Conservation (phyloP, 2,888 invertebrate species). For the Lampropteryx suffumata region DNA sequence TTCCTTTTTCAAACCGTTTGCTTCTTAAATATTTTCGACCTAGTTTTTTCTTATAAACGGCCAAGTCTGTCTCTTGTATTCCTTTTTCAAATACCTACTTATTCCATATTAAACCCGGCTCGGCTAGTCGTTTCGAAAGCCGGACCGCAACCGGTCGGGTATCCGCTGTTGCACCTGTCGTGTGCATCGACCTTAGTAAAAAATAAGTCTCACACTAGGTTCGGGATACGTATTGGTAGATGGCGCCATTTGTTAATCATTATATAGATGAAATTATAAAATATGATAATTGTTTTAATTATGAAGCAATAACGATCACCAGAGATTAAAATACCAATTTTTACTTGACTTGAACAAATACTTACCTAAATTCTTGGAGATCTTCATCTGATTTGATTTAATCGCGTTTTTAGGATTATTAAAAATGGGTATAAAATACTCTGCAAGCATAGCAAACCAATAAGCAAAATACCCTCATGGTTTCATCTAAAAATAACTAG, state of each 20-base stretch:
- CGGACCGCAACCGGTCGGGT: constrained; percentile 47
- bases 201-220: constrained; percentile 14
- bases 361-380: too few species aligned
- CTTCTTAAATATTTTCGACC: neutral
- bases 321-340: too few species aligned
- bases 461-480: too few species aligned
- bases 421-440: too few species aligned
- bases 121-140: constrained; percentile 35
- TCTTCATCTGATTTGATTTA: too few species aligned
- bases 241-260: constrained; percentile 5
- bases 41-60: neutral
- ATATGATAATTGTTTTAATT: too few species aligned
- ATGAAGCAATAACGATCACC: too few species aligned
- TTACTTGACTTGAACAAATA: too few species aligned
- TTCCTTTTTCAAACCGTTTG: neutral
- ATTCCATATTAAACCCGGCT: constrained; percentile 8
- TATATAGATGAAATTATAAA: too few species aligned
- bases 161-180: constrained; percentile 56
- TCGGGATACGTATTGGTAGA: constrained; percentile 24
- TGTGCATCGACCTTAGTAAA: constrained; percentile 38
- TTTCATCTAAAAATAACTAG: too few species aligned
- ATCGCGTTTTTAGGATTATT: too few species aligned
- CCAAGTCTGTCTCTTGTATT: constrained; percentile 2
- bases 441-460: too few species aligned
- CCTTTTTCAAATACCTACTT: constrained; percentile 10